Base-by-base conservation (phyloP, 2,797 vertebrate species). In the Acanthurus tractus region DNA sequence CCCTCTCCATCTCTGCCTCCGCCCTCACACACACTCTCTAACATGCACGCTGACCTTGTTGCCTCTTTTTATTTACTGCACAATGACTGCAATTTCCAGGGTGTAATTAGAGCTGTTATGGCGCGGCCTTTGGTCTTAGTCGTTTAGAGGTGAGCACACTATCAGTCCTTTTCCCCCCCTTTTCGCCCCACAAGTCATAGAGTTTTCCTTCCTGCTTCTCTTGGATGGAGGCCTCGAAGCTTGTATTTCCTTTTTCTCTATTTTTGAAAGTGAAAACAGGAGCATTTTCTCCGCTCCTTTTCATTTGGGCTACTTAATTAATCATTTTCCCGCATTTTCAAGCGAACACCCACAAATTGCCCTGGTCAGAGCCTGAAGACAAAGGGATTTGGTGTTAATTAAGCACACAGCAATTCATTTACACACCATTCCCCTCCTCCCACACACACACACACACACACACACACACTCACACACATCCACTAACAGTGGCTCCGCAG, bases 301-400 rank as follows among this genome's bases (percentile, higher is more conserved):
- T 79, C 81, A 83, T 75, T 83, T 44, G 15, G 63, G 66, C 74
- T 58, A 63, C 84, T 88, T 88, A 91, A 93, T 93, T 91, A 89
- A 94, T 94, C 84, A 90, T 90, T 86, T 88, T 67, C 67, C 58
- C 49, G 15, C 79, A 88, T 89, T 92, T 89, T 88, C 84, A 79
- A 81, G 74, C 65, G 68, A 92, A 89, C 87, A 87, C 82, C 83
- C 86, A 82, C 92, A 92, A 93, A 94, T 91, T 90, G 86, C 86
- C 74, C 89, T 48, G 84, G 85, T 89, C 88, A 86, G 78, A 89
- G 89, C 89, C 90, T 20, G 76, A 66, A 92, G 93, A 94, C 88
- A 93, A 90, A 92, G 81, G 88, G 84, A 91, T 91, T 93, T 81
- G 84, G 81, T 85, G 89, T 90, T 95, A 92, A 94, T 94, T 91